Base-by-base conservation (phyloP, 2,797 vertebrate genomes). In the Aulostomus chinensis region DNA sequence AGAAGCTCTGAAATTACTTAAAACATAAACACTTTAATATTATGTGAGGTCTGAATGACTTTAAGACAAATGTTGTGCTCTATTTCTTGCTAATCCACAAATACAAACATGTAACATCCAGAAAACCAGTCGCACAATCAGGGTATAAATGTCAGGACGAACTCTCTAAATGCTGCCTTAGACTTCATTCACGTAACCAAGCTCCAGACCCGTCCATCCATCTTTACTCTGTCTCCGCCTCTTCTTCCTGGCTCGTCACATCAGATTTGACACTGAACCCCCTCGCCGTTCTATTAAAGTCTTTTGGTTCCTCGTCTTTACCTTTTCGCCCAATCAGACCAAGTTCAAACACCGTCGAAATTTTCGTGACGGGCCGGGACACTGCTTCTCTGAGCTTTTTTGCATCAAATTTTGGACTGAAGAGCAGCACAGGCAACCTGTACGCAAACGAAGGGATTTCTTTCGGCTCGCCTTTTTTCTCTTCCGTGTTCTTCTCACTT, bases 391-490 rank as follows among this genome's bases (percentile, higher is more conserved):
- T 95, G 2, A 99, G 90, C 61, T 88, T 96, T 47, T 97, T 92
- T 10, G 97, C 97, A 0, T 99, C 93, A 30, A 98, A 99, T 9
- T 71, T 93, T 1, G 97, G 97, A 24, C 93, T 92, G 13, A 93
- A 93, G 0, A 99, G 88, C 12, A 97, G 86, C 65, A 98, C 80
- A 1, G 97, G 96, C 17, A 98, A 79, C 24, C 88, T 93, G 35
- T 88, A 65, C 0, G 83, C 77, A 45, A 90, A 88, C 0, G 88
- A 77, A 1, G 83, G 29, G 12, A 93, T 80, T 18, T 91, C 85
- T 46, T 69, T 83, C 5, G 7, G 7, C 26, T 71, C 56, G 0
- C 61, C 46, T 2, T 30, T 64, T 3, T 1, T 12, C 20, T 58
- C 62, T 0, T 70, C 43, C 10, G 2, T n/a, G 20, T 3, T 42